Percentiles rank a stretch among this genome's conserved stretches.
phyloP scores from a whole-genome alignment of 1,140 invertebrate genomes.

The Asobara japonica region DNA sequence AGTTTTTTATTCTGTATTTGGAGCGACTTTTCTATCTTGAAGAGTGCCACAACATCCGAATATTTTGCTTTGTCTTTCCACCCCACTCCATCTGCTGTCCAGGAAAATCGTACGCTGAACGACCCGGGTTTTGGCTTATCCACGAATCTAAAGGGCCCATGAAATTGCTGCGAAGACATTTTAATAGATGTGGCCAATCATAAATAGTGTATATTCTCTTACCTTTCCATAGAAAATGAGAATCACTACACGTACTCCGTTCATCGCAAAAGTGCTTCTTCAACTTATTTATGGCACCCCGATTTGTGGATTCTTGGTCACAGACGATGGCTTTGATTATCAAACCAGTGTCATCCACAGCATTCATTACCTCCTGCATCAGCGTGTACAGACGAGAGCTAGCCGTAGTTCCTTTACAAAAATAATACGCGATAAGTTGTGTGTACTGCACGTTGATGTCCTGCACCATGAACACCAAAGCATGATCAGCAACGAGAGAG shows the following conservation, averaged over 20 bases:
- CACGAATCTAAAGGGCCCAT: conserved; percentile 5
- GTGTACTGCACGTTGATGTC: conserved; percentile 48
- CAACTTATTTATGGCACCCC: background rate
- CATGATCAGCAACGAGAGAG: conserved; percentile 50
- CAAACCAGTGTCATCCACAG: background rate
- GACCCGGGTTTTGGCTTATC: background rate
- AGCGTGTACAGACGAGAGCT: background rate
- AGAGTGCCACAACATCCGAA: conserved; percentile 23
- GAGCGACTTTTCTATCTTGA: background rate
- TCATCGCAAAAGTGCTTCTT: background rate
- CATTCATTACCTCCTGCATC: background rate
- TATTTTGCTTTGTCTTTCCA: conserved; percentile 11
- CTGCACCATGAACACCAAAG: conserved; percentile 50
- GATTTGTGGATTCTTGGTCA: conserved; percentile 15
- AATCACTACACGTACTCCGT: background rate
- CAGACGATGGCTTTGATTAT: background rate
- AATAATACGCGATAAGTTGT: conserved; percentile 47
- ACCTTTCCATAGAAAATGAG: background rate
- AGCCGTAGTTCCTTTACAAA: conserved; percentile 23
- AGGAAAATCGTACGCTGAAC: background rate
- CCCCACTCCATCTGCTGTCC: background rate
- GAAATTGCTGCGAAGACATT: conserved; percentile 35
- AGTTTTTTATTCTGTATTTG: background rate
- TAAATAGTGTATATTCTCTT: conserved; percentile 23
- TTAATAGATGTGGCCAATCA: conserved; percentile 37